Percentiles rank a stretch among this genome's conserved stretches.
Evolutionary conservation across 2,113 vertebrate genomes (phyloP).

Genomic region (Oncorhynchus tshawytscha): DNA sequence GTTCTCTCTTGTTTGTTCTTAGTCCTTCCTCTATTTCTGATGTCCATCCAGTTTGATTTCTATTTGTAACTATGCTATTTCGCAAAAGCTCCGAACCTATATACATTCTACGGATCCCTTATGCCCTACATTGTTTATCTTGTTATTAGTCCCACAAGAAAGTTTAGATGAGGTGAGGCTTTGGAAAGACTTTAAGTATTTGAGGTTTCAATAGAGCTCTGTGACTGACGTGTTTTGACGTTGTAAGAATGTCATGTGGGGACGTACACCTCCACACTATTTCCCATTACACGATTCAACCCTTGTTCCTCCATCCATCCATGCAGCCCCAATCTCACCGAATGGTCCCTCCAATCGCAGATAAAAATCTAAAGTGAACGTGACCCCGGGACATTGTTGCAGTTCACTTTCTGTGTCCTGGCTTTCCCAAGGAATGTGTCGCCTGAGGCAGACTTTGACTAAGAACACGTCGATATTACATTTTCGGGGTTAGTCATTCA

Average conservation of each 20-base stretch:
- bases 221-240: neutral
- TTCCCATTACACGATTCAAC: neutral
- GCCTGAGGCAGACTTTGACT: conserved; percentile 24
- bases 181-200: neutral
- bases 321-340: neutral
- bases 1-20: no score
- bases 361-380: conserved; percentile 9
- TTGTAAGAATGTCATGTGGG: neutral
- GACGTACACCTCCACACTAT: neutral
- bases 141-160: neutral
- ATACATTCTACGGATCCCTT: no score
- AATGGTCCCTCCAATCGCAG: conserved; percentile 2
- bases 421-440: conserved; percentile 9
- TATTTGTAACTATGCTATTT: no score
- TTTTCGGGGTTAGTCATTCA: conserved; percentile 24
- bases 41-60: no score
- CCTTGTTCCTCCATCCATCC: neutral
- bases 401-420: conserved; percentile 38
- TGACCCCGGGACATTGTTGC: conserved; percentile 8
- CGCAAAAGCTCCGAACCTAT: no score
- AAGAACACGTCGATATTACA: conserved; percentile 6
- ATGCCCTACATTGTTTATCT: neutral
- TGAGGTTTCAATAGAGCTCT: neutral
- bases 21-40: no score
- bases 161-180: neutral